Percentiles rank a stretch among this genome's conserved stretches.
Evolutionary conservation across 2,888 invertebrate genomes (phyloP).

Genomic region (Chloroclysta siterata): DNA sequence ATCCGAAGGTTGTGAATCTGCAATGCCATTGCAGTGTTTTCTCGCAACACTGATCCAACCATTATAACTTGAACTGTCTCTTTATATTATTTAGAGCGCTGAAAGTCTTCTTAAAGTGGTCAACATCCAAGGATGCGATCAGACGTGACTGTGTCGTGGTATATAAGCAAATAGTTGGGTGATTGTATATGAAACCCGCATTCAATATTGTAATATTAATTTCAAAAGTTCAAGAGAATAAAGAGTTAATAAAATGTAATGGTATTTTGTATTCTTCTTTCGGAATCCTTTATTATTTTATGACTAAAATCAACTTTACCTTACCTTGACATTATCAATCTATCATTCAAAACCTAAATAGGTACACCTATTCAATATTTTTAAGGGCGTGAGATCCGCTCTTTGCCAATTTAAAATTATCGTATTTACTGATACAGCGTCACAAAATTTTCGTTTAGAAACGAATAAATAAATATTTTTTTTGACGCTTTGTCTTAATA

Average conservation of each 20-base stretch:
- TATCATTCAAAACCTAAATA: too few species aligned
- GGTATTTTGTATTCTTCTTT: conserved; percentile 51
- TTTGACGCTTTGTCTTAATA: too few species aligned
- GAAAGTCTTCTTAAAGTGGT: conserved; percentile 54
- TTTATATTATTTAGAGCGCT: conserved; percentile 30
- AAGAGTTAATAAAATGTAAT: conserved; percentile 81
- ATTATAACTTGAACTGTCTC: conserved; percentile 37
- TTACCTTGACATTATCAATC: background rate
- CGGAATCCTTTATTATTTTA: conserved; percentile 15
- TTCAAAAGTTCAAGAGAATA: conserved; percentile 84
- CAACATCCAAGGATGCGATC: conserved; percentile 61
- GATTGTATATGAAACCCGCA: conserved; percentile 83
- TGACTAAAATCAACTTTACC: background rate
- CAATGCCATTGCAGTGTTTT: conserved; percentile 37
- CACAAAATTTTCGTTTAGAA: too few species aligned
- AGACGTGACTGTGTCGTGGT: conserved; percentile 82
- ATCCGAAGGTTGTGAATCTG: conserved; percentile 44
- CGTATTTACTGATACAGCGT: too few species aligned
- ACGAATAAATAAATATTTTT: too few species aligned
- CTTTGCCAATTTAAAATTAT: too few species aligned
- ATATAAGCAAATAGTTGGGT: conserved; percentile 84
- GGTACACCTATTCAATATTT: too few species aligned
- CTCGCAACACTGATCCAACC: conserved; percentile 40
- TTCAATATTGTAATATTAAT: conserved; percentile 85
- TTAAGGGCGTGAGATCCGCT: too few species aligned